A percentile compares a stretch with the other conserved stretches of the same genome.
Evolutionary conservation across 2,113 vertebrate species (phyloP).

Genomic region (Cyanoramphus novaezelandiae): DNA sequence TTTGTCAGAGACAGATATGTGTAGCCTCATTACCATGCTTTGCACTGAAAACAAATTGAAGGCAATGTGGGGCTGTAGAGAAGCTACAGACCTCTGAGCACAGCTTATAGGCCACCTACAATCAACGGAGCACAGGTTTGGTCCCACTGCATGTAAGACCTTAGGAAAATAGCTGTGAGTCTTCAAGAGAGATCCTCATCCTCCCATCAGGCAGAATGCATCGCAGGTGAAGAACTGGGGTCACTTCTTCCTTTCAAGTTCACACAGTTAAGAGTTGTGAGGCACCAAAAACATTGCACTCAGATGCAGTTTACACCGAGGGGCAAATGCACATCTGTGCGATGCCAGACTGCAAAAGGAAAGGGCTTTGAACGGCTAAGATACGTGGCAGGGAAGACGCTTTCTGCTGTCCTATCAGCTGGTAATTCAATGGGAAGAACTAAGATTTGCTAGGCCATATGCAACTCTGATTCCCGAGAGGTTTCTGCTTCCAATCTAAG

Average conservation of each 20-base stretch:
- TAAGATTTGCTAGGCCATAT: neutral
- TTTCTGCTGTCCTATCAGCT: neutral
- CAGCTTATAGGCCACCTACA: neutral
- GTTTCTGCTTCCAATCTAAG: neutral
- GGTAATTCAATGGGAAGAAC: neutral
- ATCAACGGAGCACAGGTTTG: neutral
- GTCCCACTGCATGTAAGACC: neutral
- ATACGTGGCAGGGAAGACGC: neutral
- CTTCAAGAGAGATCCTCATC: neutral
- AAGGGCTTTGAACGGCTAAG: neutral
- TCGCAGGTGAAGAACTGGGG: neutral
- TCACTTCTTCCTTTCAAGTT: neutral
- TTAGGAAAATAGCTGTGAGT: neutral
- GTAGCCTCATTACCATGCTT: neutral
- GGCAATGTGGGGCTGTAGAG: neutral
- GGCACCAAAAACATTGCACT: conserved; percentile 17
- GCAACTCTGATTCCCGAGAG: neutral
- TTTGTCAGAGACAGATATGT: neutral
- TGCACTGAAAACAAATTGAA: neutral
- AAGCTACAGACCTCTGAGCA: neutral
- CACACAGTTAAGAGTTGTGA: conserved; percentile 3
- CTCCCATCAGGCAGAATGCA: neutral
- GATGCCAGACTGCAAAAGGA: neutral
- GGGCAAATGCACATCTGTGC: neutral
- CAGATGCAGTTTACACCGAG: neutral